These are phyloP conservation scores for Arenaria interpres DNA, from an alignment of 2,113 vertebrate species.

Conservation along the genomic window DNA sequence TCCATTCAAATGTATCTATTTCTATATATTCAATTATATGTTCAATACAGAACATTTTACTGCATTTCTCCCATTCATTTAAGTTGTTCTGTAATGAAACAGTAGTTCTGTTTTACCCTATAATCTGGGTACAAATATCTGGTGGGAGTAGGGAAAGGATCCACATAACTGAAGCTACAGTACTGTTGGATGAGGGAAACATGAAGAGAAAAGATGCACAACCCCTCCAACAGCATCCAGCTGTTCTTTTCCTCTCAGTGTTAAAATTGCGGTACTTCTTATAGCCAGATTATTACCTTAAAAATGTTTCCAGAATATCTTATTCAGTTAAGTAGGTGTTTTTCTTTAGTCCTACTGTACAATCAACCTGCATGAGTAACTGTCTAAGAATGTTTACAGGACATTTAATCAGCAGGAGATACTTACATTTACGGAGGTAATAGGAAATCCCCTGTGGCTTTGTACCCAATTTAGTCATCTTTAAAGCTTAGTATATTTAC, in stretches of 20 bases:
- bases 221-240: not conserved
- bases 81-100: not conserved
- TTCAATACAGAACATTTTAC: not conserved
- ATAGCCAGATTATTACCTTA: not conserved
- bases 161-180: not conserved
- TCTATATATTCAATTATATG: not conserved
- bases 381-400: constrained; percentile 47
- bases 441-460: constrained; percentile 30
- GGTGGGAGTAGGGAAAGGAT: not conserved
- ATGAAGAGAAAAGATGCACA: not conserved
- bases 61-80: not conserved
- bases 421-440: constrained; percentile 24
- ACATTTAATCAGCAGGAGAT: constrained; percentile 30
- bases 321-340: not conserved
- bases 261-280: not conserved
- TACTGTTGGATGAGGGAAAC: not conserved
- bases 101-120: not conserved
- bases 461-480: constrained; percentile 1
- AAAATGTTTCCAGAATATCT: not conserved
- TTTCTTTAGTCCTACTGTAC: constrained; percentile 7
- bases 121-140: not conserved
- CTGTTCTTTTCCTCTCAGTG: not conserved
- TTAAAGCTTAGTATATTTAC: constrained; percentile 17
- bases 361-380: constrained; percentile 20
- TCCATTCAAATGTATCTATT: not conserved